Percentiles rank a stretch among this genome's conserved stretches.
Conservation (phyloP, 2,888 invertebrate species). For the Atherix ibis region DNA sequence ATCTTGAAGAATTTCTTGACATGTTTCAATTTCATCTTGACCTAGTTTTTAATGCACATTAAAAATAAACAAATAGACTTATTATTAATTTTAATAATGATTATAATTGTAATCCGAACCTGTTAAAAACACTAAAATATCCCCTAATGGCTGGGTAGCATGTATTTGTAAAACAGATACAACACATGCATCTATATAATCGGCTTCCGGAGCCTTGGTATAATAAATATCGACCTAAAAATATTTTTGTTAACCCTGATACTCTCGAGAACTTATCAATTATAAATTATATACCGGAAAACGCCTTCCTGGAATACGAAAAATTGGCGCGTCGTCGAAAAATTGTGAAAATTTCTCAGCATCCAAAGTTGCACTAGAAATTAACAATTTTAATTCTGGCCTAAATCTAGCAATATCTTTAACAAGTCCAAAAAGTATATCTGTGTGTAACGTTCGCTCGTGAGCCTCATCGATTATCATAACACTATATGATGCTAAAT, state of each 20-base stretch:
- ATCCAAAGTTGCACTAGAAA: slow-evolving; percentile 96
- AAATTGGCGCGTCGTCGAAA: slow-evolving; percentile 97
- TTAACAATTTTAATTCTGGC: slow-evolving; percentile 85
- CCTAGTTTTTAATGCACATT: slow-evolving; percentile 6
- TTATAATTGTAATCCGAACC: slow-evolving; percentile 32
- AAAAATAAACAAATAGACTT: neutral
- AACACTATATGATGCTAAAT: slow-evolving; percentile 88
- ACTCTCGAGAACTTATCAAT: no score
- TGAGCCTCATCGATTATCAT: slow-evolving; percentile 99
- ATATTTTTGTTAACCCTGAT: no score
- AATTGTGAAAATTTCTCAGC: slow-evolving; percentile 96
- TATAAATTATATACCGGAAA: slow-evolving; percentile 55
- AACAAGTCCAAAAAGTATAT: slow-evolving; percentile 93
- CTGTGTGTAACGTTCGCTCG: slow-evolving; percentile 94
- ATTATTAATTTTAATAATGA: neutral
- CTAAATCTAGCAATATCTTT: slow-evolving; percentile 90
- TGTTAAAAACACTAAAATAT: slow-evolving; percentile 91
- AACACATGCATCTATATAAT: slow-evolving; percentile 97
- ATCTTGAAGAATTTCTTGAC: slow-evolving; percentile 78
- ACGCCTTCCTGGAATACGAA: slow-evolving; percentile 90
- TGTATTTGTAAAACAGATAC: slow-evolving; percentile 96
- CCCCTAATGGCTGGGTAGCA: slow-evolving; percentile 90
- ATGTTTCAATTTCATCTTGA: slow-evolving; percentile 81
- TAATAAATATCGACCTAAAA: slow-evolving; percentile 78
- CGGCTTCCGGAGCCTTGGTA: slow-evolving; percentile 97